Percentiles rank a stretch among this genome's conserved stretches.
phyloP scores from a whole-genome alignment of 2,113 vertebrate genomes.

The Tetraodon nigroviridis region DNA sequence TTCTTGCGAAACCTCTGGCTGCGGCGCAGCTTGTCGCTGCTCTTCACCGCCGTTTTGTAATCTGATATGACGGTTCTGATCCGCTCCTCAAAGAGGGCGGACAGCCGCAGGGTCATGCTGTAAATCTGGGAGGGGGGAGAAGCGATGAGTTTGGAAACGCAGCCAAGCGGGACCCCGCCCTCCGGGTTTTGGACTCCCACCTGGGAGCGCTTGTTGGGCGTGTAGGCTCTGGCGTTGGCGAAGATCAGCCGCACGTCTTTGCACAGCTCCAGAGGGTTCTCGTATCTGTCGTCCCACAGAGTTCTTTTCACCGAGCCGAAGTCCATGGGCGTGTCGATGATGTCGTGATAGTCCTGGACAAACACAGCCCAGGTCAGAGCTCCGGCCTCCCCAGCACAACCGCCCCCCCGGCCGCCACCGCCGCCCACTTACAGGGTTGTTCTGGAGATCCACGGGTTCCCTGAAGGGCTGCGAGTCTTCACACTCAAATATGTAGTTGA shows the following conservation, averaged over 20 bases:
- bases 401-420: no score
- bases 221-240: conserved; percentile 93
- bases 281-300: conserved; percentile 84
- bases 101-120: conserved; percentile 94
- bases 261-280: conserved; percentile 89
- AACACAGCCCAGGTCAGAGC: not conserved
- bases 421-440: conserved; percentile 83
- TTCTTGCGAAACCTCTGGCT: conserved; percentile 84
- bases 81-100: conserved; percentile 91
- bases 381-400: not conserved
- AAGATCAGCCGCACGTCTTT: conserved; percentile 95
- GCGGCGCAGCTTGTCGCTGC: conserved; percentile 81
- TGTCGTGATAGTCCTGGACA: conserved; percentile 85
- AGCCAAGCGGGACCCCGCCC: not conserved
- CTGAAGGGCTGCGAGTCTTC: conserved; percentile 96
- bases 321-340: conserved; percentile 96
- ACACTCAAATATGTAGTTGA: conserved; percentile 89
- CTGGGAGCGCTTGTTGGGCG: conserved; percentile 96
- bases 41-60: conserved; percentile 88
- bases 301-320: conserved; percentile 84
- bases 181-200: conserved; percentile 54
- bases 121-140: conserved; percentile 81
- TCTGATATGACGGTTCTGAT: conserved; percentile 88
- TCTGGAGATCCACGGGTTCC: conserved; percentile 86
- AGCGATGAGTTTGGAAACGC: not conserved